phyloP scores from a whole-genome alignment of 2,113 vertebrate genomes.

The Lanius ludovicianus region DNA sequence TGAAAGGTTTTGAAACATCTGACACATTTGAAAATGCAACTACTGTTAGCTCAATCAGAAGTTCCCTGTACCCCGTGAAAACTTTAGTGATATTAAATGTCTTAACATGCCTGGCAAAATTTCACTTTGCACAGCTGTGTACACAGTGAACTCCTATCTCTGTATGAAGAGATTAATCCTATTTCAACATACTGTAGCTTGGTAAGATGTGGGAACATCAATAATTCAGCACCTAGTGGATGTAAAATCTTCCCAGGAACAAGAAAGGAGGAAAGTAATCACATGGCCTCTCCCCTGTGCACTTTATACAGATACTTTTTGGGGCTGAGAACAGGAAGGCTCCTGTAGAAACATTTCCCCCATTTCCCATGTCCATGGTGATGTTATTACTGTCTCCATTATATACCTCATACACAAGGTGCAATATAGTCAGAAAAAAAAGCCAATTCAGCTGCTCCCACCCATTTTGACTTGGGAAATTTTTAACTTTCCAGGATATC shows the following conservation, averaged over 20 bases:
- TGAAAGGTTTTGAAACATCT: neutral
- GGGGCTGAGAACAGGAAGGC: neutral
- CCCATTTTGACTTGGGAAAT: neutral
- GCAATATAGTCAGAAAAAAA: neutral
- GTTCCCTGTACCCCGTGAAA: neutral
- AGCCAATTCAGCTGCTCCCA: neutral
- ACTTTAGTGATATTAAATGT: neutral
- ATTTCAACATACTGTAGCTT: neutral
- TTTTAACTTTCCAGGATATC: neutral
- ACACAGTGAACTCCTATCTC: neutral
- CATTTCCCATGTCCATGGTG: neutral
- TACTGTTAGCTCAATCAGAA: neutral
- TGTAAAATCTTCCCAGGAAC: neutral
- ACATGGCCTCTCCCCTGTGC: accelerated
- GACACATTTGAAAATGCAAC: neutral
- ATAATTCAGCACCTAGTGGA: neutral
- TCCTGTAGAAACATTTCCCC: neutral
- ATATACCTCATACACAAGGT: neutral
- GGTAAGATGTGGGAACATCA: neutral
- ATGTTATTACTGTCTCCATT: neutral
- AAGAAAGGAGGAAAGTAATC: neutral
- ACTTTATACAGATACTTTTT: neutral
- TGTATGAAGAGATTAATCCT: neutral
- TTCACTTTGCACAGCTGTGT: neutral
- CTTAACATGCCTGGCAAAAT: neutral